Evolutionary conservation across 1,140 invertebrate species (phyloP).

Genomic region (Drosophila miranda): DNA sequence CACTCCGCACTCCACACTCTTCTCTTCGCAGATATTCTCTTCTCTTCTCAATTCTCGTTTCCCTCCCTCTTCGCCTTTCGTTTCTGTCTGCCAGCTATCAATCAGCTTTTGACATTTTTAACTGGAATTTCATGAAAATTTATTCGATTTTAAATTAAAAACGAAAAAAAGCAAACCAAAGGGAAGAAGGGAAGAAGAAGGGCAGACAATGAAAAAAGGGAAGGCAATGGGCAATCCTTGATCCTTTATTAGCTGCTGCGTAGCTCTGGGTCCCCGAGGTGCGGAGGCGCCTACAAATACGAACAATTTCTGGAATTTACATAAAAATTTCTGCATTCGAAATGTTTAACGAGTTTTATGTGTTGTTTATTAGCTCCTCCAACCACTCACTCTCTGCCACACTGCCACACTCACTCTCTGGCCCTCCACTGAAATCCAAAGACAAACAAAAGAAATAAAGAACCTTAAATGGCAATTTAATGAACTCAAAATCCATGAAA

Average conservation of each 20-base stretch:
- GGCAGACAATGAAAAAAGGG: conserved; percentile 16
- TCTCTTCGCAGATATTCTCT: too few relatives aligned
- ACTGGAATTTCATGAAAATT: conserved; percentile 79
- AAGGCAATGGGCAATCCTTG: conserved; percentile 30
- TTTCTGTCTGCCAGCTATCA: conserved; percentile 77
- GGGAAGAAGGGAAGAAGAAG: background rate
- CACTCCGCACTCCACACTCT: conserved; percentile 1
- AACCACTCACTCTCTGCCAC: background rate
- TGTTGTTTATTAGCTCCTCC: conserved; percentile 54
- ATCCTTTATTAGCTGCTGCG: conserved; percentile 56
- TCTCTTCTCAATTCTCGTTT: conserved; percentile 1
- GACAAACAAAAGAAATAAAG: conserved; percentile 66
- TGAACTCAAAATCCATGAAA: conserved; percentile 79
- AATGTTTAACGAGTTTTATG: conserved; percentile 54
- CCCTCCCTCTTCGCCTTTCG: background rate
- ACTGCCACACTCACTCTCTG: background rate
- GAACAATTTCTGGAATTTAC: conserved; percentile 74
- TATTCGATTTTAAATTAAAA: conserved; percentile 81
- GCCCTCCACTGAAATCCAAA: background rate
- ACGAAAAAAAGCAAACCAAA: conserved; percentile 14
- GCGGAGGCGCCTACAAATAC: conserved; percentile 51
- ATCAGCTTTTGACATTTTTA: conserved; percentile 81
- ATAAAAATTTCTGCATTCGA: conserved; percentile 66
- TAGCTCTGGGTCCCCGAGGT: background rate
- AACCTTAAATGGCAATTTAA: conserved; percentile 79